Base-by-base conservation (phyloP, 2,888 invertebrate species). In the Orthosia incerta region DNA sequence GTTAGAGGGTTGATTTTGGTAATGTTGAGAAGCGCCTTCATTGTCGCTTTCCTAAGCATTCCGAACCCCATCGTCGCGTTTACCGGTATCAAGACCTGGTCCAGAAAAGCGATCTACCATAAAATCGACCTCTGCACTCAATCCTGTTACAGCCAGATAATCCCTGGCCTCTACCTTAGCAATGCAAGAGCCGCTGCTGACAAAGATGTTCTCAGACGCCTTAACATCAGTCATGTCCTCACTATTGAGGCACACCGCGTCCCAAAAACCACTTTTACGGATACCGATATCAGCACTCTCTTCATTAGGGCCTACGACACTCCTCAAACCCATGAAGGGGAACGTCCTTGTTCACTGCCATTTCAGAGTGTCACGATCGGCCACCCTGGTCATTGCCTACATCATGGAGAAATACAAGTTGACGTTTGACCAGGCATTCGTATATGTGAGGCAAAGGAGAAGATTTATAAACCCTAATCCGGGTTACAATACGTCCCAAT, bases 381-480 rank as follows among this genome's bases (percentile, higher is more conserved):
- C 99, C 80, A 99, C 99, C 80, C 97, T 99, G 91, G 99, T 99
- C 90, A 99, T 99, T 90, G 99, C 99, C 64, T 99, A 98, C 96
- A 97, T 99, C 88, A 99, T 99, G 98, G 98, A 98, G 89, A 98
- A 98, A 94, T 98, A 98, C 91, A 97, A 97, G 76, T 93, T 99
- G 92, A 97, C 98, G 55, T 98, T 98, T 96, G 97, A 98, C 60
- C 98, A 99, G 90, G 99, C 99, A 0, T 99, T 98, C 95, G 97
- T 98, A 87, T 97, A 98, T 91, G 99, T 99, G 72, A 98, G 98
- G 92, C 97, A 97, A 84, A 98, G 98, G 74, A 97, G 99, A 67
- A 97, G 98, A 76, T 99, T 99, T 91, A 99, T 99, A 89, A 99
- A 99, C 74, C 99, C 99, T 3, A 99, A 99, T 94, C 97, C 99